Evolutionary conservation across 2,113 vertebrate species (phyloP), one percentile per base, ranked within the genome.

Genomic region (Aptenodytes forsteri): DNA sequence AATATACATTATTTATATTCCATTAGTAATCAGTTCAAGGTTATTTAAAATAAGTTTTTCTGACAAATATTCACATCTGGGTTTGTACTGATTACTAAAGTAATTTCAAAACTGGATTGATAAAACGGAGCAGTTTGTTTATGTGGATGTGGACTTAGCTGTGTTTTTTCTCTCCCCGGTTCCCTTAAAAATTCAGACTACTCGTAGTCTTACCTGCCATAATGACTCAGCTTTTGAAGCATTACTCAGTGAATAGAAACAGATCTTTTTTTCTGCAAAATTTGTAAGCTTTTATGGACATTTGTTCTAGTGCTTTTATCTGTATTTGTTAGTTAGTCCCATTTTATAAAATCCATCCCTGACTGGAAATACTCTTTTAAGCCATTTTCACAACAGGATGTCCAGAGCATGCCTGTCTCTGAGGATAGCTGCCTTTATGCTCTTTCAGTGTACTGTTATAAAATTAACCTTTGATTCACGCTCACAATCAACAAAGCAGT

Each of bases 401-500:
- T 94, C 42, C 32, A 86, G 29, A 70, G 52, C 25, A 27, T 38
- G 67, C 38, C 20, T 69, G 61, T 79, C 73, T 93, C 72, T 59
- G 78, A 83, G 47, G 32, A 65, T 69, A 82, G 62, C 54, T 85
- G 87, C 44, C 70, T 93, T 58, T 79, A 42, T 50, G 27, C 42
- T 86, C 15, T 85, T 90, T 56, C 30, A 27, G 61, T 42, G 32
- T 62, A 18, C 49, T 73, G 36, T 81, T 92, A 81, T 34, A 83
- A 97, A 97, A 77, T 87, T 86, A 92, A 93, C 76, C 79, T 95
- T 95, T 90, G 88, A 83, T 95, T 95, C 64, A 47, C 3, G 3
- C 40, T 77, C 11, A 46, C 71, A 73, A 46, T 79, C 64, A 80
- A 19, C 38, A 85, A 83, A 90, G 75, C 7, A 5, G 22, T 83